Evolutionary conservation across 2,888 invertebrate genomes (phyloP), one percentile per base, ranked within the genome.

Genomic region (Latrodectus hesperus): DNA sequence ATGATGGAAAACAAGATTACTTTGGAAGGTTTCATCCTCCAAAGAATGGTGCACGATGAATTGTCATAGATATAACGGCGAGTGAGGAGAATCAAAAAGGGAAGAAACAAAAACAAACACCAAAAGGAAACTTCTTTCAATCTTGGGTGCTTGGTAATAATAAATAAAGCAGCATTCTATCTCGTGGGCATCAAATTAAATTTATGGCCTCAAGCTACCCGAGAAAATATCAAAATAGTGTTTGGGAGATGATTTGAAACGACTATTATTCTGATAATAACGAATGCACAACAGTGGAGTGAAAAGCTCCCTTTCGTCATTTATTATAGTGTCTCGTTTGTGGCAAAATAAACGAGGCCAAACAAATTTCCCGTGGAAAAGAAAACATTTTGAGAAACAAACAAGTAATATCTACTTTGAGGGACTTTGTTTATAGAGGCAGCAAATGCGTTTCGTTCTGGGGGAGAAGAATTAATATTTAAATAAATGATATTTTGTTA

Each of bases 1-100:
- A 70, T 68, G 74, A 82, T 82, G 70, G 75, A 82, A 60, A 82
- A 75, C 68, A 75, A 82, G 82, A 82, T 82, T 82, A 75, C 75
- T 75, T 82, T 75, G 67, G 74, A 60, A 70, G 75, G 67, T 68
- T 68, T 68, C 26, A 17, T 68, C 26, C 22, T 49, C 68, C 60
- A 65, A 82, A 82, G 82, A 82, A 82, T 75, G 60, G 75, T 74
- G 75, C 65, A 60, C 68, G 22, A 76, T 82, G 70, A 82, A 82
- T 82, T 75, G 70, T 55, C 70, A 75, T 68, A 75, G 75, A 82
- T 70, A 70, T 75, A 75, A 60, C 12, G 11, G 12, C 12, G 60
- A 60, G n/a, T 75, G 68, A 68, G 74, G 65, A 73, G 72, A 53
- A 73, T n/a, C 12, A 49, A 49, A 51, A 38, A 14, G 73, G 67